Evolutionary conservation across 1,140 invertebrate genomes (phyloP).

Genomic region (Trichonephila clavata): DNA sequence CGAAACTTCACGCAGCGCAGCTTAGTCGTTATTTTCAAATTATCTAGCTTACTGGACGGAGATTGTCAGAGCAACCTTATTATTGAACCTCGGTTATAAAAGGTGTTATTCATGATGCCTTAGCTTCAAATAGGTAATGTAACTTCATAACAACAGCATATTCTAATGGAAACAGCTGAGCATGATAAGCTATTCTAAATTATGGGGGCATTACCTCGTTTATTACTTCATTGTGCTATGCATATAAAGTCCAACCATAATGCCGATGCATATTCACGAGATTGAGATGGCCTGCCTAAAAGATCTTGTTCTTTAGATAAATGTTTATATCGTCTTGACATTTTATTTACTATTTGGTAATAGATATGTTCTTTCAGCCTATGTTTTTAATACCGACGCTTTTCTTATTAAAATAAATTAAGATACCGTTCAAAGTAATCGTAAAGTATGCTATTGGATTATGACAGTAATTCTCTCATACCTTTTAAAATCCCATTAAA

Average conservation of each 20-base stretch:
- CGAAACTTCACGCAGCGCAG: no score
- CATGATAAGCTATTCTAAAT: constrained; percentile 53
- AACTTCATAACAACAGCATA: background rate
- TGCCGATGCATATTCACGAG: constrained; percentile 53
- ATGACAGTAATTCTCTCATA: no score
- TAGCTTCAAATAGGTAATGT: constrained; percentile 5
- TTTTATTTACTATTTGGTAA: no score
- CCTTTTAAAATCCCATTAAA: no score
- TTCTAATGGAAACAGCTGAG: constrained; percentile 21
- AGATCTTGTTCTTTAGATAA: background rate
- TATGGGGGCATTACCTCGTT: constrained; percentile 52
- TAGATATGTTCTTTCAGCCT: no score
- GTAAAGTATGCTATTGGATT: no score
- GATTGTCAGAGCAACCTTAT: constrained; percentile 25
- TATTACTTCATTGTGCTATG: constrained; percentile 51
- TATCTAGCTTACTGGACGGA: constrained; percentile 36
- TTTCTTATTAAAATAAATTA: no score
- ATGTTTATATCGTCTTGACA: background rate
- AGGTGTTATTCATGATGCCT: constrained; percentile 29
- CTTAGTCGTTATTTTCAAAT: background rate
- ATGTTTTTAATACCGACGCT: no score
- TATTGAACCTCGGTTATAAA: constrained; percentile 41
- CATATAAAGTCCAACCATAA: constrained; percentile 31
- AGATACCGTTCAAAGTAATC: no score
- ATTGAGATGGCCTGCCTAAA: background rate